Evolutionary conservation across 2,888 invertebrate genomes (phyloP).

Genomic region (Eilema caniola): DNA sequence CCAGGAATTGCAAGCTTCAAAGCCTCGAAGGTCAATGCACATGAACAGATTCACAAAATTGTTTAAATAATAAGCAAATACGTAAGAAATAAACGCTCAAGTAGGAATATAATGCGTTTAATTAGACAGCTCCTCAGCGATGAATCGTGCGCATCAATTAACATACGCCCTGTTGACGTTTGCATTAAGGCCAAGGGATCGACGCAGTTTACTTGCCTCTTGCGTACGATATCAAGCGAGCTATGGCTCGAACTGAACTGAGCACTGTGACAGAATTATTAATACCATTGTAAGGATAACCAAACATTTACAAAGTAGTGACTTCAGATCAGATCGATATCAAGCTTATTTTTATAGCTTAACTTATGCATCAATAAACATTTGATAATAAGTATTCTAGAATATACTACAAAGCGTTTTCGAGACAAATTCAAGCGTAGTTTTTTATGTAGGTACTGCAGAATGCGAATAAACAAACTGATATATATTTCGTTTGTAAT

Average conservation of each 20-base stretch:
- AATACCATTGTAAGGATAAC: conserved; percentile 4
- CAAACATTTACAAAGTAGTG: too few species aligned
- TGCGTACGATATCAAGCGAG: neutral
- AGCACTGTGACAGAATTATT: neutral
- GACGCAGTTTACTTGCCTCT: conserved; percentile 35
- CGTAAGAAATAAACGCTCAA: conserved; percentile 18
- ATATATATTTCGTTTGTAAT: too few species aligned
- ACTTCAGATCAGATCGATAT: too few species aligned
- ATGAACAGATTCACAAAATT: neutral
- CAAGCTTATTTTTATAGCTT: too few species aligned
- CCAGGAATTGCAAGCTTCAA: neutral
- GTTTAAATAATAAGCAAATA: neutral
- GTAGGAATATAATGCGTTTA: conserved; percentile 37
- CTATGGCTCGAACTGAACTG: neutral
- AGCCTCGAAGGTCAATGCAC: neutral
- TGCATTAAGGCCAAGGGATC: conserved; percentile 71
- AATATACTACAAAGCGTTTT: too few species aligned
- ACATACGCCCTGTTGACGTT: conserved; percentile 57
- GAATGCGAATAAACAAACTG: too few species aligned
- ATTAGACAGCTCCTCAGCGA: conserved; percentile 41
- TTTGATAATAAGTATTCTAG: too few species aligned
- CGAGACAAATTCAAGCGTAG: too few species aligned
- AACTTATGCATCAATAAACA: too few species aligned
- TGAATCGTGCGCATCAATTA: conserved; percentile 54
- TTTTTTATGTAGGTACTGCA: too few species aligned